These are phyloP conservation scores for Pelagia noctiluca DNA, from an alignment of 30 jellyfish, hydroid and myxozoan genomes.

Conservation along the genomic window DNA sequence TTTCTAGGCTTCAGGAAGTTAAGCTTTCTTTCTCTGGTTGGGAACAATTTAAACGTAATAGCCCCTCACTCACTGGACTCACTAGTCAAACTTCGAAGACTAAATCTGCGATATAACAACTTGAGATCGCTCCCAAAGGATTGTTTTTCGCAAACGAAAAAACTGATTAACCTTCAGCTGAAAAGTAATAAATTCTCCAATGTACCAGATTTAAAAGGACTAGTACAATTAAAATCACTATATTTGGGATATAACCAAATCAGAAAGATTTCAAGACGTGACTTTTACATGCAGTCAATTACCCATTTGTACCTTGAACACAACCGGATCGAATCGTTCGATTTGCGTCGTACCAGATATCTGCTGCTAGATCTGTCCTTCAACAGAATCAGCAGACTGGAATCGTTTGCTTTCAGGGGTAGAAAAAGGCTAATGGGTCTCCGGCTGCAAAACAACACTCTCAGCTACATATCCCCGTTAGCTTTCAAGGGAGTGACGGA, in stretches of 20 bases:
- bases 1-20: too few species aligned
- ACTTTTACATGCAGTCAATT: neutral
- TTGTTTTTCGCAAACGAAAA: neutral
- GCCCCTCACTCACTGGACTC: too few species aligned
- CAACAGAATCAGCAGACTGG: neutral
- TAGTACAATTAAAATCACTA: neutral
- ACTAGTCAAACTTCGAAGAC: too few species aligned
- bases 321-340: slow-evolving; percentile 10
- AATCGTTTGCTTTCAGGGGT: slow-evolving; percentile 19
- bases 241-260: neutral
- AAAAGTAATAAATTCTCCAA: slow-evolving; percentile 7
- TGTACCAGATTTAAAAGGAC: slow-evolving; percentile 6
- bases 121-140: neutral
- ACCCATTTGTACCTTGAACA: neutral
- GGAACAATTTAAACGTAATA: too few species aligned
- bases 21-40: too few species aligned
- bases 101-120: slow-evolving; percentile 7
- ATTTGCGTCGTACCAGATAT: neutral
- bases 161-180: neutral
- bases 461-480: slow-evolving; percentile 8
- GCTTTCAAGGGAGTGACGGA: slow-evolving; percentile 23
- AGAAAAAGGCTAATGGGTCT: neutral
- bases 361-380: slow-evolving; percentile 3
- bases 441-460: slow-evolving; percentile 8
- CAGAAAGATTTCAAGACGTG: neutral